Base-by-base conservation (phyloP, 2,113 vertebrate genomes). In the Podocnemis expansa region DNA sequence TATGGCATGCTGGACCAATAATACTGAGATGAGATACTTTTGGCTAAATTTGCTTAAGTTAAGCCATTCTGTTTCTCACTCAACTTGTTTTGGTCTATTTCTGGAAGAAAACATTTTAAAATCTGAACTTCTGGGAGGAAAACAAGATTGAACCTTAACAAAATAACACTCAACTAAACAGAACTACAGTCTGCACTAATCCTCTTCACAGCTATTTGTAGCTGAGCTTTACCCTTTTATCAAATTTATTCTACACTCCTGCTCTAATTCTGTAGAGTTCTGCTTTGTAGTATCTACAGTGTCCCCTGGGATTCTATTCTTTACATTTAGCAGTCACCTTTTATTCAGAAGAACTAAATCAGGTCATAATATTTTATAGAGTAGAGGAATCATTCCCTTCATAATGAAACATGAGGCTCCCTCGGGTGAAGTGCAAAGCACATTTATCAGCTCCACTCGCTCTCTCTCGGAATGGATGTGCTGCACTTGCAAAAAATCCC, bases 321-420 rank as follows among this genome's bases (percentile, higher is more conserved):
- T 87, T 67, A 87, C 81, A 38, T 12, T 34, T 7, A 70, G 22
- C 1, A 58, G 10, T 58, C n/a, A 85, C 17, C 29, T 87, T 82
- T 63, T 2, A 85, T 54, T 90, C 0, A 0, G 73, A 82, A 86
- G 70, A 85, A 92, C 43, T 70, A 93, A 31, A 25, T 43, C 22
- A 27, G 31, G 55, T 93, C 51, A 91, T 31, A 63, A 85, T 0
- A 0, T 16, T 83, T 58, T 49, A 63, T 17, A 89, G 93, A 91
- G 90, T 49, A 78, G 78, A n/a, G 17, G 31, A 25, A 17, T 41
- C 73, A 63, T 27, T 34, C 54, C 56, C 63, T 78, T 49, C 75
- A 4, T 60, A 93, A 78, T 1, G 0, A 91, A 93, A 82, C 1
- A 41, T 0, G 0, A 54, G 78, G 49, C 27, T 45, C 22, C 25